Evolutionary conservation across 2,797 vertebrate species (phyloP), one percentile per base, ranked within the genome.

Genomic region (Bovichtus diacanthus): DNA sequence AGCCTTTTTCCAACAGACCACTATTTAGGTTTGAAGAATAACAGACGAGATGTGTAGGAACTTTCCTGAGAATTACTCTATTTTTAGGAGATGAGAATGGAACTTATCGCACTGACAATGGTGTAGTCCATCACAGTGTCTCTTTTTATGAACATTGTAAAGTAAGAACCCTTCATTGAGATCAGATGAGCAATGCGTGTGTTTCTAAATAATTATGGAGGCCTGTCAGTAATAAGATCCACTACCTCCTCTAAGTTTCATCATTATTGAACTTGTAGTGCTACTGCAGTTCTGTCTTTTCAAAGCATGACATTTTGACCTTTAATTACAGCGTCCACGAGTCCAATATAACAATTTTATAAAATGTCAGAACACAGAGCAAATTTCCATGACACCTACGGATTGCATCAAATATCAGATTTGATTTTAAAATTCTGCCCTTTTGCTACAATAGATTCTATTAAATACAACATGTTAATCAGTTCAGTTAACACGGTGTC

Each of bases 51-150:
- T n/a, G 7, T 39, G 50, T 0, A 1, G 25, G 38, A 83, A 6
- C 11, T 39, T 56, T 71, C 38, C 54, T 62, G 46, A 76, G 55
- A 63, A 46, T 19, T n/a, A 47, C 18, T 36, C 41, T 82, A 9
- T 63, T 77, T 63, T 72, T 62, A 67, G 58, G 34, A 31, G 56
- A 36, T 18, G 34, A 21, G 6, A 2, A n/a, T 34, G 29, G 27
- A 65, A 56, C 3, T 8, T 15, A 16, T 51, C 12, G 27, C 43
- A 18, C 23, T 4, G 7, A 44, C 36, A 13, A 16, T 11, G 15
- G 19, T 29, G 31, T 15, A 7, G 18, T 23, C 23, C 4, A 1
- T 53, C 39, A 27, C 10, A 8, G 34, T 3, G 13, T 11, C 9
- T 51, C 27, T 61, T 72, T 54, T 56, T 21, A 44, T 36, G 21